These are phyloP conservation scores for Dynastes grantii DNA, from an alignment of 2,888 invertebrate genomes.

Conservation along the genomic window DNA sequence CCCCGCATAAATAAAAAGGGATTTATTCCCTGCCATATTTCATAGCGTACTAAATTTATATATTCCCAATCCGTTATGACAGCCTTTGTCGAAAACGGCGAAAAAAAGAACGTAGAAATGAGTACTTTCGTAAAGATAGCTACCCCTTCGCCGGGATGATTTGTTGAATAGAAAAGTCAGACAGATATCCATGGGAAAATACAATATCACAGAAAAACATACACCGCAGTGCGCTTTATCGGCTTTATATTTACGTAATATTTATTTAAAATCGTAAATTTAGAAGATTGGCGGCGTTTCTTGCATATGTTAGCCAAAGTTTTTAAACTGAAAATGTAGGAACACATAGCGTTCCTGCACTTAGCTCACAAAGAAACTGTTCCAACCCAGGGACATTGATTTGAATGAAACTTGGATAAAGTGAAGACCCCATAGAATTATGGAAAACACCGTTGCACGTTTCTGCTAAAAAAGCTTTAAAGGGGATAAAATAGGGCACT, in stretches of 20 bases:
- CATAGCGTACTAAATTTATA: not conserved
- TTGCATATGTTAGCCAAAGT: too few species aligned
- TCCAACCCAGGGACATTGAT: too few species aligned
- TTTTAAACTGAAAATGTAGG: too few species aligned
- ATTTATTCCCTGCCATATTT: not conserved
- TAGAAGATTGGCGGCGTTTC: too few species aligned
- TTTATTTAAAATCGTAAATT: constrained; percentile 15
- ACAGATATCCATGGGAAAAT: constrained; percentile 6
- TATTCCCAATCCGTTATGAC: constrained; percentile 16
- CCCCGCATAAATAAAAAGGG: not conserved
- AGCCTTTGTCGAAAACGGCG: constrained; percentile 19
- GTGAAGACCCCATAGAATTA: too few species aligned
- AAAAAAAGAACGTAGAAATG: not conserved
- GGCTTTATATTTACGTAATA: constrained; percentile 13
- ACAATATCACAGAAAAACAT: constrained; percentile 25
- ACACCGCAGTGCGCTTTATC: constrained; percentile 11
- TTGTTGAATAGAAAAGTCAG: constrained; percentile 25
- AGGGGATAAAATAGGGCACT: too few species aligned
- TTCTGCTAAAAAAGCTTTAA: too few species aligned
- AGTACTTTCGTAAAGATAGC: constrained; percentile 22
- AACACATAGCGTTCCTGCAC: too few species aligned
- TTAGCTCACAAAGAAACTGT: too few species aligned
- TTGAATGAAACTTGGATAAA: too few species aligned
- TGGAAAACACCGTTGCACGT: too few species aligned
- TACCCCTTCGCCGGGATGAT: constrained; percentile 10